A percentile compares a stretch with the other conserved stretches of the same genome.
These are phyloP conservation scores for Chondrosia reniformis DNA, from an alignment of 37 sponge, comb jelly and placozoan genomes.

Conservation along the genomic window DNA sequence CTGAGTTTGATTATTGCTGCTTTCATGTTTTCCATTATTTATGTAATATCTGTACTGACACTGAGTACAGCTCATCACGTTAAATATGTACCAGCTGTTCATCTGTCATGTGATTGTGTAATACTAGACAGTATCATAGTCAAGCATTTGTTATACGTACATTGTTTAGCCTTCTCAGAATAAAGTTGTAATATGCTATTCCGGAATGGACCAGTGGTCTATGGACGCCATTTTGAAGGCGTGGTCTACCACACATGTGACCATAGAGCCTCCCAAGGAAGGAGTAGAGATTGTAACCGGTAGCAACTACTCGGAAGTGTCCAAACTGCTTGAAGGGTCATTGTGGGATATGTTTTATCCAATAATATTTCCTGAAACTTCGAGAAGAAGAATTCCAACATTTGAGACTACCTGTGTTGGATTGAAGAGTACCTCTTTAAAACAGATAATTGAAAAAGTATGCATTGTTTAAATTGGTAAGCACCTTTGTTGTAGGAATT, in stretches of 20 bases:
- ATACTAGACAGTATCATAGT: not conserved
- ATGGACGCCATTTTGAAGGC: not conserved
- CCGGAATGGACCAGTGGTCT: not conserved
- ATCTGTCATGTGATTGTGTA: not conserved
- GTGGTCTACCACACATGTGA: not conserved
- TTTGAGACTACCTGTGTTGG: not conserved
- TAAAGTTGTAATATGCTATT: not conserved
- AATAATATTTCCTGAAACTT: too few relatives aligned
- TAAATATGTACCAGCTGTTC: too few relatives aligned
- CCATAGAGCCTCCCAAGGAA: not conserved
- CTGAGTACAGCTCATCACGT: too few relatives aligned
- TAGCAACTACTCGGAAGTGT: not conserved
- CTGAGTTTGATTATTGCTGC: too few relatives aligned
- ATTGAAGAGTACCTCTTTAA: not conserved
- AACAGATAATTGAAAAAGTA: not conserved
- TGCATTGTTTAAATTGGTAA: not conserved
- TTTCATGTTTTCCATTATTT: too few relatives aligned
- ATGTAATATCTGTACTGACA: too few relatives aligned
- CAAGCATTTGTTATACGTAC: not conserved
- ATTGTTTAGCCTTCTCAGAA: not conserved
- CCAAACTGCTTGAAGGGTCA: too few relatives aligned
- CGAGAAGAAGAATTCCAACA: not conserved
- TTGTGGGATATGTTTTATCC: too few relatives aligned
- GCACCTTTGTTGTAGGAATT: too few relatives aligned
- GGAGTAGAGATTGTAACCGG: not conserved